A percentile compares a stretch with the other conserved stretches of the same genome.
phyloP scores from a whole-genome alignment of 2,888 invertebrate species.

The Philopedon plagiatum region DNA sequence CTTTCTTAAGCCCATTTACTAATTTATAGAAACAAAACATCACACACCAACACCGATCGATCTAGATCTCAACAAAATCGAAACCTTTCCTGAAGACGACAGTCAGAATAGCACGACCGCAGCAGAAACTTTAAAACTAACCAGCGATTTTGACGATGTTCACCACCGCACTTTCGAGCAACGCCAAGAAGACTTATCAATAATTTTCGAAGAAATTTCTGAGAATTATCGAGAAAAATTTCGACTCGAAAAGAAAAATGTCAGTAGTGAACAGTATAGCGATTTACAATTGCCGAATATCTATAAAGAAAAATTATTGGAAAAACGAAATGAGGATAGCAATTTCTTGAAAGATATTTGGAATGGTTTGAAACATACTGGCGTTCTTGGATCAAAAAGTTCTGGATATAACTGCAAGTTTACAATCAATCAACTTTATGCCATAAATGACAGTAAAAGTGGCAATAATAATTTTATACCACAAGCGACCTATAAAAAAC shows the following conservation, averaged over 20 bases:
- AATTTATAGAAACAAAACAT: conserved; percentile 1
- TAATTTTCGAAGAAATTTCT: conserved; percentile 60
- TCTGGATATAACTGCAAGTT: conserved; percentile 56
- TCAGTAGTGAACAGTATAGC: conserved; percentile 48
- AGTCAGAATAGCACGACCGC: not conserved
- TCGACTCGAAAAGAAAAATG: conserved; percentile 50
- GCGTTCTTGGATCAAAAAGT: conserved; percentile 53
- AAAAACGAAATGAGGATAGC: conserved; percentile 46
- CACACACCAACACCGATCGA: not conserved
- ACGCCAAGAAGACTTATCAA: conserved; percentile 50
- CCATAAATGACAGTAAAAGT: conserved; percentile 25
- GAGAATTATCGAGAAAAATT: conserved; percentile 65
- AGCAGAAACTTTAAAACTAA: not conserved
- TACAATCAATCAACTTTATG: conserved; percentile 60
- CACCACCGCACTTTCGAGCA: conserved; percentile 8
- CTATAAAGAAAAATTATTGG: conserved; percentile 61
- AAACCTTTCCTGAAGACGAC: conserved; percentile 1
- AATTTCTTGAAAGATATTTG: conserved; percentile 55
- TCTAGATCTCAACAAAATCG: not conserved
- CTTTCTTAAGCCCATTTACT: too few species aligned
- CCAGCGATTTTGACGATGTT: not conserved
- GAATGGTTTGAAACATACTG: conserved; percentile 55
- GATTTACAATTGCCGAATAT: conserved; percentile 59
- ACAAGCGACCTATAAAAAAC: conserved; percentile 12
- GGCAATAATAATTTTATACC: not conserved